These are phyloP conservation scores for Acropternis orthonyx DNA, from an alignment of 2,797 vertebrate genomes.

Conservation along the genomic window DNA sequence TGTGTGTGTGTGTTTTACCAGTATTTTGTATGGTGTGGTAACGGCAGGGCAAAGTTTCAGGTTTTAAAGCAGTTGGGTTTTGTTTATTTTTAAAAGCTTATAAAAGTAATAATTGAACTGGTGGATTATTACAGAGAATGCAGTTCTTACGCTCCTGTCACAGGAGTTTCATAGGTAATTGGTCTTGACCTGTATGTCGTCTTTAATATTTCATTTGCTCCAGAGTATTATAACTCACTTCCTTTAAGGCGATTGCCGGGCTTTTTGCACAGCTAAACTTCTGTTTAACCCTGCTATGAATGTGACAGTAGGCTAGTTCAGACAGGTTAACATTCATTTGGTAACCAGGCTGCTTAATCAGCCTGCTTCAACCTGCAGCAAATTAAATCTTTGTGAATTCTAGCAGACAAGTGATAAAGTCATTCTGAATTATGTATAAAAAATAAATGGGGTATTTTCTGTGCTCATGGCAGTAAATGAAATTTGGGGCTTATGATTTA, in stretches of 20 bases:
- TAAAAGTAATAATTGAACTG: conserved; percentile 42
- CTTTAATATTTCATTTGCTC: conserved; percentile 71
- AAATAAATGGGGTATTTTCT: conserved; percentile 64
- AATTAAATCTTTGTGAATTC: conserved; percentile 75
- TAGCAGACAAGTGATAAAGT: conserved; percentile 70
- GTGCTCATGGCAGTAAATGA: conserved; percentile 53
- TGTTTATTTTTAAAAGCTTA: conserved; percentile 48
- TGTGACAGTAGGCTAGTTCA: conserved; percentile 80
- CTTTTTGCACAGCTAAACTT: conserved; percentile 74
- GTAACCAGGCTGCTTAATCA: conserved; percentile 78
- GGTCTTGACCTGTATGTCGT: conserved; percentile 67
- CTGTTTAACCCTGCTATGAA: conserved; percentile 79
- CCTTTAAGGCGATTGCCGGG: conserved; percentile 53
- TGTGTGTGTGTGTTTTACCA: neutral
- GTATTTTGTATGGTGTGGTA: neutral
- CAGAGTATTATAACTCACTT: conserved; percentile 72
- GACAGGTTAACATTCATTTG: conserved; percentile 75
- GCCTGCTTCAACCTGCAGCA: conserved; percentile 79
- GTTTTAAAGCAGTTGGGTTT: conserved; percentile 55
- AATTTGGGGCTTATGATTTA: conserved; percentile 50
- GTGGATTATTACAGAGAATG: conserved; percentile 38
- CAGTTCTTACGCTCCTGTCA: conserved; percentile 57
- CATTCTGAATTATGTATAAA: conserved; percentile 67
- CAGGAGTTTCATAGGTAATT: conserved; percentile 71
- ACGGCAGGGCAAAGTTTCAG: conserved; percentile 14